Conservation (phyloP, 2,888 invertebrate genomes). For the Hirtodrosophila duncani region DNA sequence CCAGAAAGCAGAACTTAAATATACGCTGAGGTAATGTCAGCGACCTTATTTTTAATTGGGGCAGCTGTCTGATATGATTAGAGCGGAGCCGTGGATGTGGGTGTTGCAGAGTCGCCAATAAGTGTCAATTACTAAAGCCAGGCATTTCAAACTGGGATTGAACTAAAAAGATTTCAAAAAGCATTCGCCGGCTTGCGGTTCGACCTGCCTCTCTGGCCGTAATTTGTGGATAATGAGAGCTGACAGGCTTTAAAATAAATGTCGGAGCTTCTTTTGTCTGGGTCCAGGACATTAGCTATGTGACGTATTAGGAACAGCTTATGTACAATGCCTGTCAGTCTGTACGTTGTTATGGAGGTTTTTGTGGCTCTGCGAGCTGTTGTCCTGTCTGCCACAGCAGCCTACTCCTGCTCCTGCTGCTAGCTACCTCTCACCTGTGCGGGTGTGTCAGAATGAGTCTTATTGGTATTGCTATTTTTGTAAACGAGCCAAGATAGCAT, state of each 20-base stretch:
- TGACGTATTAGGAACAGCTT: constrained; percentile 8
- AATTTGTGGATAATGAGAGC: constrained; percentile 37
- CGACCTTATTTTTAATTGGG: too few species aligned
- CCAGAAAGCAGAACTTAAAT: too few species aligned
- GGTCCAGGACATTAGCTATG: constrained; percentile 4
- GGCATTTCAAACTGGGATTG: constrained; percentile 25
- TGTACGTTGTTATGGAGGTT: not conserved
- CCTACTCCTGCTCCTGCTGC: not conserved
- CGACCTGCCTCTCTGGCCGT: constrained; percentile 5
- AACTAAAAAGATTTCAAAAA: constrained; percentile 29
- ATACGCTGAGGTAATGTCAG: too few species aligned
- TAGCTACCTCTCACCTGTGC: not conserved
- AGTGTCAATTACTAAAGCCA: constrained; percentile 34
- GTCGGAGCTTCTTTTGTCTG: constrained; percentile 1
- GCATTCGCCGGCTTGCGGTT: constrained; percentile 22
- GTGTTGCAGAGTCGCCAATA: constrained; percentile 27
- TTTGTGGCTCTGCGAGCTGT: not conserved
- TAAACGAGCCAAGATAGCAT: too few species aligned
- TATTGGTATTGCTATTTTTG: constrained; percentile 14
- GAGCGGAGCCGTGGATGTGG: too few species aligned
- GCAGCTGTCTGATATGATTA: too few species aligned
- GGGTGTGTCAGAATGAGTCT: constrained; percentile 1
- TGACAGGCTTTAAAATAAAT: constrained; percentile 44
- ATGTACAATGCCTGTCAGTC: constrained; percentile 6
- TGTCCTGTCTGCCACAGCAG: too few species aligned